Evolutionary conservation across 37 sponge, comb jelly and placozoan species (phyloP).

Genomic region (Halichondria panicea): DNA sequence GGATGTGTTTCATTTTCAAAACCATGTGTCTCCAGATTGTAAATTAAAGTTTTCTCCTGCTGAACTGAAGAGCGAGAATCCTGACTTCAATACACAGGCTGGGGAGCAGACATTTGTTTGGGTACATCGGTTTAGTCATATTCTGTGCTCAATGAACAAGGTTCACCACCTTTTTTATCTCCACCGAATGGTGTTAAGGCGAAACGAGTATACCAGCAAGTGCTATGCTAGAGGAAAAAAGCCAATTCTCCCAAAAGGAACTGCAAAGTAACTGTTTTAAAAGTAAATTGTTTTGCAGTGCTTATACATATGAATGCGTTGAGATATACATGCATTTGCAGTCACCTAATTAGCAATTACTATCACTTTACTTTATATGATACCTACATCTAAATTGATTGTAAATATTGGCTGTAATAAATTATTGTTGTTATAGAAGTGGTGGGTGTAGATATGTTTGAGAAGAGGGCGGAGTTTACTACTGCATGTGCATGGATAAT

Average conservation of each 20-base stretch:
- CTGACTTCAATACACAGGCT: conserved; percentile 48
- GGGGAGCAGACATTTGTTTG: conserved; percentile 56
- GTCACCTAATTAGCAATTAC: no score
- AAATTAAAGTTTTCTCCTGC: conserved; percentile 26
- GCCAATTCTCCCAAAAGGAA: conserved; percentile 48
- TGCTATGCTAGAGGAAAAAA: conserved; percentile 52
- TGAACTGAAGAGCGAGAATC: conserved; percentile 16
- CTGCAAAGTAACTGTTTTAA: no score
- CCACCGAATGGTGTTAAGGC: conserved; percentile 39
- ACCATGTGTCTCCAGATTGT: conserved; percentile 23
- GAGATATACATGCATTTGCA: no score
- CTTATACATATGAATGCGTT: no score
- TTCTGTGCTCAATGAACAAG: conserved; percentile 57
- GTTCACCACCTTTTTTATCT: conserved; percentile 50
- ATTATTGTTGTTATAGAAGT: no score
- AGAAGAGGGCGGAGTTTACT: no score
- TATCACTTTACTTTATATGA: no score
- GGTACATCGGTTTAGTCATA: conserved; percentile 28
- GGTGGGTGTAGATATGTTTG: no score
- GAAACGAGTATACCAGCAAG: conserved; percentile 44
- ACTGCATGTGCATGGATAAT: no score
- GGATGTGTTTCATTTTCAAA: conserved; percentile 35
- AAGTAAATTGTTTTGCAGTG: no score
- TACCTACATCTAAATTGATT: no score
- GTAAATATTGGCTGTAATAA: no score